Evolutionary conservation across 2,888 invertebrate genomes (phyloP).

Genomic region (Trichacis sp.): DNA sequence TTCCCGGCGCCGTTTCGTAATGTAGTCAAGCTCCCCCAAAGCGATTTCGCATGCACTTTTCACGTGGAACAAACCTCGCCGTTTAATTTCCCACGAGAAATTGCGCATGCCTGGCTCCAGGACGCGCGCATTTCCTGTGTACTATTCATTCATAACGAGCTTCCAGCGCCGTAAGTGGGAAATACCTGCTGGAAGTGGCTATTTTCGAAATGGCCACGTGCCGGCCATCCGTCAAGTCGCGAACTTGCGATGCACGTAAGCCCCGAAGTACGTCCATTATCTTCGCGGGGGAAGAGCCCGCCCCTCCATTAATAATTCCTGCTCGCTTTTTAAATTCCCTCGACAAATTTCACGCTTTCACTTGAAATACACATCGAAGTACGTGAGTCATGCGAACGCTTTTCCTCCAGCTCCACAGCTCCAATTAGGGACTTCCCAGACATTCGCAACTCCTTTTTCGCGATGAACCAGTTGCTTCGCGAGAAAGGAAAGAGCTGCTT

Average conservation of each 20-base stretch:
- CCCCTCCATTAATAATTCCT: constrained; percentile 8
- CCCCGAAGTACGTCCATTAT: constrained; percentile 26
- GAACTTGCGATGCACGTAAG: constrained; percentile 20
- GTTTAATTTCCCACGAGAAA: constrained; percentile 63
- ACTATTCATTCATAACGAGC: constrained; percentile 54
- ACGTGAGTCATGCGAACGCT: background rate
- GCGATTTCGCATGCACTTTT: constrained; percentile 17
- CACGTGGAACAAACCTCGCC: constrained; percentile 43
- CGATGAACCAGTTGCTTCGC: constrained; percentile 13
- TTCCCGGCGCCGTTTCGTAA: constrained; percentile 24
- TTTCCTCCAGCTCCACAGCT: constrained; percentile 12
- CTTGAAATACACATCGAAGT: background rate
- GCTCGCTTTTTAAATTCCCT: constrained; percentile 8
- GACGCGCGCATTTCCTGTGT: constrained; percentile 39
- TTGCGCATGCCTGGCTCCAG: constrained; percentile 47
- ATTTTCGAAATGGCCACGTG: constrained; percentile 59
- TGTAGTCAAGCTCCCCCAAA: constrained; percentile 42
- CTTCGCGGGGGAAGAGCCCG: constrained; percentile 8
- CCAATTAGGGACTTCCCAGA: constrained; percentile 34
- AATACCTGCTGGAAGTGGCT: constrained; percentile 53
- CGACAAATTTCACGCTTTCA: background rate
- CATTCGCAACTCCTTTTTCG: constrained; percentile 10
- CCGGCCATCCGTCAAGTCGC: constrained; percentile 49
- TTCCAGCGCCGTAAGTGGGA: constrained; percentile 40
- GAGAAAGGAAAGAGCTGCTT: background rate